Percentiles rank a stretch among this genome's conserved stretches.
phyloP scores from a whole-genome alignment of 1,140 invertebrate genomes.

The Megalonaias nervosa region DNA sequence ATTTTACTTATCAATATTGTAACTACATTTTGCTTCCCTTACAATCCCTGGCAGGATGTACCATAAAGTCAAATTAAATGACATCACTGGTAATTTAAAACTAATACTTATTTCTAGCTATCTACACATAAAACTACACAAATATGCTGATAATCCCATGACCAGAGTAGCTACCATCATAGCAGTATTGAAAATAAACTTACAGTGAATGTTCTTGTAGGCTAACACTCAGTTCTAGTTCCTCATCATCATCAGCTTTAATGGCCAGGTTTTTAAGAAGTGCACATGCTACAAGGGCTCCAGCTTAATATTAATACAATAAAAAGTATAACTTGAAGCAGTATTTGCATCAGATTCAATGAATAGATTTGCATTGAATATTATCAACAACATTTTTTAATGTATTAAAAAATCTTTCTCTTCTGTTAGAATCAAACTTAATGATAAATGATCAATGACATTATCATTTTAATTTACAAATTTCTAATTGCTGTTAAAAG shows the following conservation, averaged over 20 bases:
- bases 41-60: too few species aligned
- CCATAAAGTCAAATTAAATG: too few species aligned
- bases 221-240: constrained; percentile 57
- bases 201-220: constrained; percentile 49
- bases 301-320: constrained; percentile 37
- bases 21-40: too few species aligned
- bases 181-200: constrained; percentile 21
- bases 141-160: background rate
- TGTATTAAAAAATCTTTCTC: background rate
- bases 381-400: background rate
- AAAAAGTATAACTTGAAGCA: background rate
- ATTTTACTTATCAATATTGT: too few species aligned
- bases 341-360: background rate
- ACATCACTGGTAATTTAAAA: too few species aligned
- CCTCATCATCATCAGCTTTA: constrained; percentile 61
- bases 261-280: constrained; percentile 58
- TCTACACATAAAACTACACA: too few species aligned
- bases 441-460: background rate
- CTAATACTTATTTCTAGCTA: too few species aligned
- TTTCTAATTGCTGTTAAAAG: too few species aligned
- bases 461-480: background rate
- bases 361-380: background rate
- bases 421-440: background rate
- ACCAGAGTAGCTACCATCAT: constrained; percentile 2
- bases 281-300: constrained; percentile 59